phyloP scores from a whole-genome alignment of 2,888 invertebrate genomes.

The Drosophila phalerata region DNA sequence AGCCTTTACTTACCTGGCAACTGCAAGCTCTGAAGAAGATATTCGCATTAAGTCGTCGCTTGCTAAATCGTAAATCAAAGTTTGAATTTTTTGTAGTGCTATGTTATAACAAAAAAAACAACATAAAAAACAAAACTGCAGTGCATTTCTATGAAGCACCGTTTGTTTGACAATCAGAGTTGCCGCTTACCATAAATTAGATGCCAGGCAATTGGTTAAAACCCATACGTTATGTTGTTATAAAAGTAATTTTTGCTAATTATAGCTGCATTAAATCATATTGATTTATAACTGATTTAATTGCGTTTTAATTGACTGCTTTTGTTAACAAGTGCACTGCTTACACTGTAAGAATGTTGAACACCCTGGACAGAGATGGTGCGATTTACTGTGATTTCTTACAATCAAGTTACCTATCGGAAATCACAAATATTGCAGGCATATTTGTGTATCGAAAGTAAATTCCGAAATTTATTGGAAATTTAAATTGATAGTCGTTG shows the following conservation, averaged over 20 bases:
- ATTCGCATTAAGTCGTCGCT: conserved; percentile 6
- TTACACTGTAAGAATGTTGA: conserved; percentile 5
- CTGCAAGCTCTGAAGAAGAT: background rate
- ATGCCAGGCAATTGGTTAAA: conserved; percentile 9
- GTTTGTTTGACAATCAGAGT: conserved; percentile 41
- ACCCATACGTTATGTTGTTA: background rate
- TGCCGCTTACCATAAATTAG: conserved; percentile 29
- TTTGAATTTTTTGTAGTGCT: conserved; percentile 26
- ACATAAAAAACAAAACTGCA: no score
- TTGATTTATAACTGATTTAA: conserved; percentile 5
- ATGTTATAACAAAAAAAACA: conserved; percentile 57
- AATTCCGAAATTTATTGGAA: background rate
- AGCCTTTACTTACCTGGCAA: conserved; percentile 18
- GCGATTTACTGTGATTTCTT: background rate
- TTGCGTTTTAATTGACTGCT: conserved; percentile 11
- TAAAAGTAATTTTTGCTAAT: background rate
- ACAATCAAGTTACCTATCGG: conserved; percentile 1
- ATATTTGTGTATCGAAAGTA: background rate
- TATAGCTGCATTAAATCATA: background rate
- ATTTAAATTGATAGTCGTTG: background rate
- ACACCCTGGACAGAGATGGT: conserved; percentile 12
- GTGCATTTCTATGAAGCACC: conserved; percentile 45
- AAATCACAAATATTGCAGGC: background rate
- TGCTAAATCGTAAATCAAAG: conserved; percentile 21
- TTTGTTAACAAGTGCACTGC: conserved; percentile 6